These are phyloP conservation scores for Pseudoatta argentina DNA, from an alignment of 1,140 invertebrate genomes.

Conservation along the genomic window DNA sequence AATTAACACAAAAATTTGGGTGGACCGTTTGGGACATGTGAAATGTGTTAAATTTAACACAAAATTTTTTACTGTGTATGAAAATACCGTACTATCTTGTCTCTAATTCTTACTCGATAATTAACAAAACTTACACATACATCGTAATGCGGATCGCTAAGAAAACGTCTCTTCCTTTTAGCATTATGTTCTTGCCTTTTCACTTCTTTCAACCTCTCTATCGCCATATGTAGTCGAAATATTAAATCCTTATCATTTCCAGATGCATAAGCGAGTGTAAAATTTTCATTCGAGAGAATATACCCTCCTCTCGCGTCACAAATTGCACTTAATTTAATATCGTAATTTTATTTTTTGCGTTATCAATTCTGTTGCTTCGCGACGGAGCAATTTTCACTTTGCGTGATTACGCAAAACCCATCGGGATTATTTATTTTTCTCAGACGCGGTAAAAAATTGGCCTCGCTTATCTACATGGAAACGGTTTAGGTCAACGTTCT, in stretches of 20 bases:
- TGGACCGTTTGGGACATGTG: too few relatives aligned
- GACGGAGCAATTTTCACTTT: constrained; percentile 1
- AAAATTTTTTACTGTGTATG: not conserved
- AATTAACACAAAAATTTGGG: too few relatives aligned
- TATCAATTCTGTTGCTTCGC: not conserved
- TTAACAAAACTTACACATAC: not conserved
- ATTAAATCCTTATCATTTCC: constrained; percentile 50
- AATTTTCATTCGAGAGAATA: constrained; percentile 15
- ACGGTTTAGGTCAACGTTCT: constrained; percentile 18
- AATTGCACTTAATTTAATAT: constrained; percentile 38
- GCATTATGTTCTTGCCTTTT: not conserved
- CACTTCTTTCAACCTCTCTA: constrained; percentile 14
- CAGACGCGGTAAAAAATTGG: constrained; percentile 16
- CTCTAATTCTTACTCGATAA: not conserved
- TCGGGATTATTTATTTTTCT: not conserved
- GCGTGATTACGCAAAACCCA: not conserved
- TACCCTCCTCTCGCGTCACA: not conserved
- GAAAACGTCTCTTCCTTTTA: not conserved
- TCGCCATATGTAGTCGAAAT: constrained; percentile 27
- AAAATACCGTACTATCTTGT: not conserved
- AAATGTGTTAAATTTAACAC: too few relatives aligned
- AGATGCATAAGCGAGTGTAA: constrained; percentile 44
- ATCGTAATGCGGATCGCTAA: constrained; percentile 27
- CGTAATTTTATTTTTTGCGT: not conserved
- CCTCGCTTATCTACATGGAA: constrained; percentile 56